Base-by-base conservation (phyloP, 1,140 invertebrate species). In the Drosophila subpulchrella region DNA sequence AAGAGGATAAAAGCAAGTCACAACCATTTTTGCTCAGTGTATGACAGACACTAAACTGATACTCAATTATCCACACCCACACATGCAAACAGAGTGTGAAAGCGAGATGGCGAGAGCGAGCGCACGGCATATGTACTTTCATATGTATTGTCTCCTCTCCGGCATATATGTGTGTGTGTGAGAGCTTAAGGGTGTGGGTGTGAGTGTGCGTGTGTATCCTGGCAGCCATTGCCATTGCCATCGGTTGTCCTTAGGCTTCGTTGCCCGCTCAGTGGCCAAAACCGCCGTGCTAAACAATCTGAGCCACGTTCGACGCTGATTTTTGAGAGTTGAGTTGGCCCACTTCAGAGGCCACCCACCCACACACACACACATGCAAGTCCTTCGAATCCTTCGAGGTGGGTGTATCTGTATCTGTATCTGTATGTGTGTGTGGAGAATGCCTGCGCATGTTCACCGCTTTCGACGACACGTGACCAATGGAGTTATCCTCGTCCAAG, bases 171-270 rank as follows among this genome's bases (percentile, higher is more conserved):
- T 42, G 3, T 48, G 50, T 27, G 70, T 41, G 41, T 70, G 65
- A 50, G 74, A 51, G 36, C 10, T 8, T n/a, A 30, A 8, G 34
- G 5, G 46, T 27, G 48, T 46, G 48, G 3, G n/a, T 17, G 51
- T 24, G n/a, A 24, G 41, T 78, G 47, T 75, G 56, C 15, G 57
- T 54, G 24, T 80, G 58, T 79, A 85, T 84, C 62, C 81, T 67
- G 71, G 72, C 81, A 85, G 81, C 81, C 81, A 84, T 84, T 84
- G 81, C 81, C 81, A 84, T 84, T 84, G 81, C 81, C 81, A 84
- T 60, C 71, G 66, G 42, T 71, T 71, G 54, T 71, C 68, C 68
- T 72, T 72, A 58, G 66, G 68, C 68, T 58, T 66, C 47, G 51
- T 15, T 71, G 44, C 51, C 51, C 36, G 67, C 67, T 58, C 53